Evolutionary conservation across 2,113 vertebrate genomes (phyloP).

Genomic region (Lanius collurio): DNA sequence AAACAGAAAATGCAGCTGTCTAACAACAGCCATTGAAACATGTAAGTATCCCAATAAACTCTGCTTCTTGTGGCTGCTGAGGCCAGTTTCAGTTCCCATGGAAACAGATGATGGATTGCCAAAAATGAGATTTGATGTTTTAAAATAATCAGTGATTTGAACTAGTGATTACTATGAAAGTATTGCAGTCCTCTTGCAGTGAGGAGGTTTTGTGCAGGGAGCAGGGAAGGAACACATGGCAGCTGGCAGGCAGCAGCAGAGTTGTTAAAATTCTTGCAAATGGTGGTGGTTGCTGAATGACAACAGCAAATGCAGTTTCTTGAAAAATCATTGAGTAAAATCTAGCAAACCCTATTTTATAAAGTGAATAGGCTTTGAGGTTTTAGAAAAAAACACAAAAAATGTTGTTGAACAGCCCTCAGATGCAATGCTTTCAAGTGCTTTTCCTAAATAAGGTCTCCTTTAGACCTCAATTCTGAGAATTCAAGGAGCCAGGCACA

Average conservation of each 20-base stretch:
- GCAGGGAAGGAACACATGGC: background rate
- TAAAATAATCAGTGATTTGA: conserved; percentile 64
- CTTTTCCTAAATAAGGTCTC: background rate
- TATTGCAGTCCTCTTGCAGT: background rate
- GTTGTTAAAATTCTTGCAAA: conserved; percentile 26
- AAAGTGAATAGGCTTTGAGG: background rate
- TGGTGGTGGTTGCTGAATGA: background rate
- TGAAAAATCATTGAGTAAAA: conserved; percentile 15
- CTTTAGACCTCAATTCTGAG: background rate
- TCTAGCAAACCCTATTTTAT: background rate
- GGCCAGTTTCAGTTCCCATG: conserved; percentile 57
- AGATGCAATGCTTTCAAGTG: background rate
- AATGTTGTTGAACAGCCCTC: background rate
- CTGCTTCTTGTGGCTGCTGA: conserved; percentile 20
- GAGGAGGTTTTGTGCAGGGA: background rate
- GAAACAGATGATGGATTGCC: conserved; percentile 63
- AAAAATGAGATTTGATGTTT: conserved; percentile 57
- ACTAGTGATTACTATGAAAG: conserved; percentile 26
- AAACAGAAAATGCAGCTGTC: conserved; percentile 57
- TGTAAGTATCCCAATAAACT: conserved; percentile 53
- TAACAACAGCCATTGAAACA: conserved; percentile 43
- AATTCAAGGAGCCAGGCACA: background rate
- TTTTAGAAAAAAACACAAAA: background rate
- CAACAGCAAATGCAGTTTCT: background rate
- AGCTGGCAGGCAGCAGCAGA: conserved; percentile 14